Percentiles rank a stretch among this genome's conserved stretches.
Evolutionary conservation across 2,113 vertebrate species (phyloP).

Genomic region (Ia io): DNA sequence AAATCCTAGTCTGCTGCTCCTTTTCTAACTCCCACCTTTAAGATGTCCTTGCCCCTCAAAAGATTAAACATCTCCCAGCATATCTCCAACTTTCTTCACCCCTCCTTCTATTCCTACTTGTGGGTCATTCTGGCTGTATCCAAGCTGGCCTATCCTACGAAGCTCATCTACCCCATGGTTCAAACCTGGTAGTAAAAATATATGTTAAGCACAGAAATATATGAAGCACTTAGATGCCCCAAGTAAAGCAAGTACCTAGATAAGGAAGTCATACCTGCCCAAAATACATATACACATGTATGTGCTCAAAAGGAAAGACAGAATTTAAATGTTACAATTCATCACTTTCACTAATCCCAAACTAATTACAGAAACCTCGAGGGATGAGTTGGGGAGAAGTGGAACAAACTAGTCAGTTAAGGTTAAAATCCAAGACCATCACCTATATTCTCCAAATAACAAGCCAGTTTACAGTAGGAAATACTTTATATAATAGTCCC

Average conservation of each 20-base stretch:
- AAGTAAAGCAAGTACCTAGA: slow-evolving; percentile 32
- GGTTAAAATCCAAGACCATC: slow-evolving; percentile 30
- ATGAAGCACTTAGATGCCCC: not conserved
- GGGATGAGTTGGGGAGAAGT: not conserved
- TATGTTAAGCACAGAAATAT: not conserved
- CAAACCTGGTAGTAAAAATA: not conserved
- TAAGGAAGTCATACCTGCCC: not conserved
- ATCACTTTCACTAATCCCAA: slow-evolving; percentile 23
- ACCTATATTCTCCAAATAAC: slow-evolving; percentile 11
- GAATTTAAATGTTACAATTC: not conserved
- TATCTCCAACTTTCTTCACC: not conserved
- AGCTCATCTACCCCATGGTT: not conserved
- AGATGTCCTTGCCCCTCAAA: not conserved
- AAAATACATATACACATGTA: slow-evolving; percentile 23
- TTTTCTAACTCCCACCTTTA: slow-evolving; percentile 36
- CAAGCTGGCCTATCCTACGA: slow-evolving; percentile 15
- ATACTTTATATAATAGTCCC: not conserved
- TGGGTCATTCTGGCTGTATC: not conserved
- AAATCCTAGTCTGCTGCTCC: not conserved
- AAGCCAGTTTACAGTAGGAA: not conserved
- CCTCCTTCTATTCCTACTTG: not conserved
- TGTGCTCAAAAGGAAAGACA: slow-evolving; percentile 14
- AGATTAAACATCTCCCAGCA: slow-evolving; percentile 22
- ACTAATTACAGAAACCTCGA: not conserved
- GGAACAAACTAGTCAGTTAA: not conserved